These are phyloP conservation scores for Mohoua ochrocephala DNA, from an alignment of 2,113 vertebrate genomes.

Conservation along the genomic window DNA sequence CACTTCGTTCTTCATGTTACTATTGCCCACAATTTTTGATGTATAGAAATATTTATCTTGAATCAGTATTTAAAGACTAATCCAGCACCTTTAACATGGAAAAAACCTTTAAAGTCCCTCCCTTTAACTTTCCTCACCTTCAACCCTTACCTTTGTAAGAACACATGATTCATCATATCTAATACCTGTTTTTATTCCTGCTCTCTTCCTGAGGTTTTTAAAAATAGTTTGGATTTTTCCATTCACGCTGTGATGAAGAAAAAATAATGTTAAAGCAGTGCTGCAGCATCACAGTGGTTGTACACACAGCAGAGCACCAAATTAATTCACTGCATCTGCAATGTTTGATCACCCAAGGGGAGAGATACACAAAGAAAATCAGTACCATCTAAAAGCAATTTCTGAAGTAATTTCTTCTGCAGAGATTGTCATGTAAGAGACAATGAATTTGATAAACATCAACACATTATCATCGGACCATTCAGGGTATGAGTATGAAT, in stretches of 20 bases:
- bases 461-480: not conserved
- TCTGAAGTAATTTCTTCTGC: conserved; percentile 1
- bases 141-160: not conserved
- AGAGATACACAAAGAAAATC: not conserved
- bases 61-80: not conserved
- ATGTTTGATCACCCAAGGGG: not conserved
- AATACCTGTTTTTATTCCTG: not conserved
- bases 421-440: not conserved
- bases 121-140: not conserved
- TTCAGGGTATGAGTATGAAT: not conserved
- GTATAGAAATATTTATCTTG: not conserved
- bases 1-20: not conserved
- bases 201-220: not conserved
- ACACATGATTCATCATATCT: not conserved
- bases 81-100: not conserved
- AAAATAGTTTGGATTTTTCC: not conserved
- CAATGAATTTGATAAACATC: conserved; percentile 9
- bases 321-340: conserved; percentile 20
- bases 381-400: conserved; percentile 27
- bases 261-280: not conserved
- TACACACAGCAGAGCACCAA: not conserved
- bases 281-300: not conserved
- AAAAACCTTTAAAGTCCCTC: not conserved
- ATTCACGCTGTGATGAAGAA: not conserved
- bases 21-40: not conserved